phyloP scores from a whole-genome alignment of 2,888 invertebrate genomes.

The Cremastobaeus sp. region DNA sequence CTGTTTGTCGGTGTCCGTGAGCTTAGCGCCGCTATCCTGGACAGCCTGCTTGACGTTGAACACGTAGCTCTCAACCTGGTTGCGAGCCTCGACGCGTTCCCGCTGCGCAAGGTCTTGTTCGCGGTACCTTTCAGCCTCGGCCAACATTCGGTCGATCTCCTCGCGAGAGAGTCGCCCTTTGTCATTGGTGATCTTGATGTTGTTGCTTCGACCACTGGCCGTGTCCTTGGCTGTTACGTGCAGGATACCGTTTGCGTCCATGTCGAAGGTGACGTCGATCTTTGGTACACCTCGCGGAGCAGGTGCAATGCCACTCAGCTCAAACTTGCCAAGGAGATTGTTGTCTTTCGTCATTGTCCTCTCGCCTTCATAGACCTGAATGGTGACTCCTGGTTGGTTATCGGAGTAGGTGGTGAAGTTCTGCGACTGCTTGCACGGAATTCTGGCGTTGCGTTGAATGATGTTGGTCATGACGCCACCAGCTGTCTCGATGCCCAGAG shows the following conservation, averaged over 20 bases:
- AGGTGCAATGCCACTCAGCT: constrained; percentile 84
- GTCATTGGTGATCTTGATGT: constrained; percentile 90
- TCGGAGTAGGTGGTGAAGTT: constrained; percentile 85
- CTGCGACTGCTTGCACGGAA: constrained; percentile 81
- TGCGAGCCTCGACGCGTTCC: constrained; percentile 84
- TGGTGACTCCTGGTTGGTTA: constrained; percentile 83
- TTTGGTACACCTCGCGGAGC: constrained; percentile 85
- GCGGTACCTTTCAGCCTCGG: constrained; percentile 86
- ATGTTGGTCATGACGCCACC: constrained; percentile 88
- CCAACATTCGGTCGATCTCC: constrained; percentile 89
- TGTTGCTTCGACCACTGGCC: constrained; percentile 85
- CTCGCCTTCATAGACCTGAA: constrained; percentile 84
- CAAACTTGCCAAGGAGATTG: no score
- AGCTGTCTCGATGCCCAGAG: constrained; percentile 88
- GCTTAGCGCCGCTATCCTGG: constrained; percentile 82
- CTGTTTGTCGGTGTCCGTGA: constrained; percentile 84
- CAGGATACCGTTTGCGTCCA: no score
- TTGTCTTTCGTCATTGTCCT: constrained; percentile 88
- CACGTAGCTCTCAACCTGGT: constrained; percentile 86
- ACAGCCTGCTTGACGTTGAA: constrained; percentile 85
- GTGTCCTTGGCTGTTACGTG: constrained; percentile 81
- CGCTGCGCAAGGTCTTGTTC: constrained; percentile 86
- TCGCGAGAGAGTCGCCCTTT: constrained; percentile 88
- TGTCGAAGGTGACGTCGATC: constrained; percentile 87
- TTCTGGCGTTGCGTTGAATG: constrained; percentile 81